A percentile compares a stretch with the other conserved stretches of the same genome.
These are phyloP conservation scores for Chiloscyllium plagiosum DNA, from an alignment of 2,113 vertebrate genomes.

Conservation along the genomic window DNA sequence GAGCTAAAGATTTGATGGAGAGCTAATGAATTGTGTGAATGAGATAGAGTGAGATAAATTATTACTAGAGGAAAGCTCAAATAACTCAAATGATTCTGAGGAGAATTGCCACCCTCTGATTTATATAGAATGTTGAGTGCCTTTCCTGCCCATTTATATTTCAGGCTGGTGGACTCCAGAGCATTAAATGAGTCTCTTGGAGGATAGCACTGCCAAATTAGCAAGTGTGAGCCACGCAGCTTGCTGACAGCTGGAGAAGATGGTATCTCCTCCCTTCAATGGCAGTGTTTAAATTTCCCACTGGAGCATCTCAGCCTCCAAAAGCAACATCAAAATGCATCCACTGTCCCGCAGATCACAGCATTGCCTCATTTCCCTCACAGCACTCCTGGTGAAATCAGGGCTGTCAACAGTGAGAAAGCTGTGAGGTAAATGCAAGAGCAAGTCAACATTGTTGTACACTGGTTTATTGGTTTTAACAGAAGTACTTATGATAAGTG, in stretches of 20 bases:
- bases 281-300: slow-evolving; percentile 9
- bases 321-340: slow-evolving; percentile 6
- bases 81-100: neutral
- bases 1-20: neutral
- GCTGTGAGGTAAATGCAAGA: slow-evolving; percentile 22
- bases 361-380: slow-evolving; percentile 12
- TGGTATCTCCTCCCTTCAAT: neutral
- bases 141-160: slow-evolving; percentile 24
- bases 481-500: neutral
- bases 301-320: neutral
- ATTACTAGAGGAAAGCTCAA: neutral
- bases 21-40: neutral
- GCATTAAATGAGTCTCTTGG: slow-evolving; percentile 5
- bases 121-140: neutral
- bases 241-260: slow-evolving; percentile 10
- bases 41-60: slow-evolving; percentile 18
- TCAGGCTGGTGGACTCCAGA: neutral
- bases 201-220: neutral
- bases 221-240: neutral
- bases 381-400: neutral
- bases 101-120: slow-evolving; percentile 8
- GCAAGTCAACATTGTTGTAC: neutral
- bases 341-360: neutral
- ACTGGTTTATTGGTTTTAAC: slow-evolving; percentile 24
- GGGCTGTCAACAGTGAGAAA: neutral